phyloP scores from a whole-genome alignment of 2,888 invertebrate species.

The Timema cristinae region DNA sequence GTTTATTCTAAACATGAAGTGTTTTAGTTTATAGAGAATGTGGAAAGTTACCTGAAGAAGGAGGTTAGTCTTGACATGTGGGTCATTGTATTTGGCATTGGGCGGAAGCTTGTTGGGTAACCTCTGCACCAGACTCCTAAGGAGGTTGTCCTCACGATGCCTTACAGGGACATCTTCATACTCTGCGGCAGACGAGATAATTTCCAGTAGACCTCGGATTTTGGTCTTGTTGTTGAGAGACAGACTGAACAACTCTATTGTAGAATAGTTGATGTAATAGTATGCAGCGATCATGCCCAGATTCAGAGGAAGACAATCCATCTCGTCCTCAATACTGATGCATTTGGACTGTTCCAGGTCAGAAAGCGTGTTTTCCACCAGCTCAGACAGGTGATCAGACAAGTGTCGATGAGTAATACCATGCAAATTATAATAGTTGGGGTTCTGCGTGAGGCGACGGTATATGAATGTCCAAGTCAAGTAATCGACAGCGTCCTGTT shows the following conservation, averaged over 20 bases:
- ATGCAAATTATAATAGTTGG: conserved; percentile 98
- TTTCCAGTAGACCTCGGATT: conserved; percentile 93
- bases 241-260: conserved; percentile 96
- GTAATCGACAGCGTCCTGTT: conserved; percentile 99
- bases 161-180: conserved; percentile 92
- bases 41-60: conserved; percentile 51
- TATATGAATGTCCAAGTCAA: conserved; percentile 99
- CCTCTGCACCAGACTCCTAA: conserved; percentile 58
- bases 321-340: conserved; percentile 95
- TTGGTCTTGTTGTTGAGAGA: conserved; percentile 97
- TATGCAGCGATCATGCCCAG: conserved; percentile 99
- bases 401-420: conserved; percentile 95
- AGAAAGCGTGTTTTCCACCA: conserved; percentile 92
- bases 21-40: too few relatives aligned
- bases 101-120: conserved; percentile 62
- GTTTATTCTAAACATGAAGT: conserved; percentile 42
- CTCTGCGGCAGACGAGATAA: conserved; percentile 96
- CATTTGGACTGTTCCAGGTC: conserved; percentile 97
- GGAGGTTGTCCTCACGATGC: conserved; percentile 89
- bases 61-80: conserved; percentile 94
- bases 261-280: conserved; percentile 99
- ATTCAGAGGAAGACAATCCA: conserved; percentile 95
- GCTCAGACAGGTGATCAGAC: conserved; percentile 96
- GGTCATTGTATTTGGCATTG: conserved; percentile 83
- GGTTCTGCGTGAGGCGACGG: conserved; percentile 94